Conservation (phyloP, 2,797 vertebrate genomes). For the Protosalanx chinensis region DNA sequence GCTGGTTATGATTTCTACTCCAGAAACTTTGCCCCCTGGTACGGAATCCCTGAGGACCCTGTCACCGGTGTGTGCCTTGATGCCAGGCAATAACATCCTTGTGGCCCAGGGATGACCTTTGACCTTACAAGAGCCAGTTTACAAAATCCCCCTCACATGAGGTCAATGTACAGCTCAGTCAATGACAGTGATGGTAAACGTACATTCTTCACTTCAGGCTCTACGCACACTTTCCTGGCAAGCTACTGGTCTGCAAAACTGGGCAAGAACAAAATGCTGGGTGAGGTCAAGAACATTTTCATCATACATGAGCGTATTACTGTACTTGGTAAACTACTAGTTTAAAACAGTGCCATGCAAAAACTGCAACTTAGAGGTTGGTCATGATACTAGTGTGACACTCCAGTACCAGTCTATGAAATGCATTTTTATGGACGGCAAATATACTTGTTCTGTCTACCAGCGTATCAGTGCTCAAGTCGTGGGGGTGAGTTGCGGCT, state of each 20-base stretch:
- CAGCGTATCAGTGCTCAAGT: slow-evolving; percentile 86
- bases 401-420: neutral
- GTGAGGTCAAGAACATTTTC: slow-evolving; percentile 55
- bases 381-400: neutral
- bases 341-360: no score
- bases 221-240: slow-evolving; percentile 83
- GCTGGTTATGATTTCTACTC: slow-evolving; percentile 87
- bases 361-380: neutral
- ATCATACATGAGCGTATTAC: neutral
- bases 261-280: slow-evolving; percentile 83
- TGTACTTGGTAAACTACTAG: neutral
- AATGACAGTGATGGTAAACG: neutral
- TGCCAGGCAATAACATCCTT: neutral
- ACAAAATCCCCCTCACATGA: no score
- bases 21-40: slow-evolving; percentile 87
- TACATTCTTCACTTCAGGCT: slow-evolving; percentile 69
- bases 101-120: no score
- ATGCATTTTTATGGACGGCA: neutral
- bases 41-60: slow-evolving; percentile 85
- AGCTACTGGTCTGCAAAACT: slow-evolving; percentile 88
- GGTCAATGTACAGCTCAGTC: no score
- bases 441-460: slow-evolving; percentile 4
- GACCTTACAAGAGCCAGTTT: no score
- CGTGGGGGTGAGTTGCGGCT: slow-evolving; percentile 83
- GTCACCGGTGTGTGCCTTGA: slow-evolving; percentile 78